These are phyloP conservation scores for Phrynocephalus vlangalii DNA, from an alignment of 2,797 vertebrate genomes.

Conservation along the genomic window DNA sequence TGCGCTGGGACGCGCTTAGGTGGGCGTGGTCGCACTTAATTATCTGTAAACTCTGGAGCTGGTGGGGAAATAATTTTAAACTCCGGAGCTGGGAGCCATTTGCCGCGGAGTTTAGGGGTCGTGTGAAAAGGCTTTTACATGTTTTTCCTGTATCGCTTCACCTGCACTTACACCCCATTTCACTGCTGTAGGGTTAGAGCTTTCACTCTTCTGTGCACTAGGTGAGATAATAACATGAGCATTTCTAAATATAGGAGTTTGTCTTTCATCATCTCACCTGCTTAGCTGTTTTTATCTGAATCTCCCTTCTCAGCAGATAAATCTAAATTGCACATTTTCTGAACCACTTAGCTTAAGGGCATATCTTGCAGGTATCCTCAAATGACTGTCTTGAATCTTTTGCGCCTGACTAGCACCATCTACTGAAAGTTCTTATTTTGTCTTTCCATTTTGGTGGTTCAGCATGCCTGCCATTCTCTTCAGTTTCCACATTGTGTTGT, in stretches of 20 bases:
- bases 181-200: accelerated
- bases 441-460: conserved; percentile 14
- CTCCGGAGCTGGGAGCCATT: too few relatives aligned
- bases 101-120: too few relatives aligned
- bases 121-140: conserved; percentile 17
- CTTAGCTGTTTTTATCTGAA: conserved; percentile 78
- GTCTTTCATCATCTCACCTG: conserved; percentile 76
- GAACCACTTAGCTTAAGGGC: conserved; percentile 74
- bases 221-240: conserved; percentile 51
- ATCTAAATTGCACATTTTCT: conserved; percentile 80
- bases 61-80: too few relatives aligned
- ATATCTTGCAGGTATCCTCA: conserved; percentile 72
- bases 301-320: conserved; percentile 75
- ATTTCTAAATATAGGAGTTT: conserved; percentile 65
- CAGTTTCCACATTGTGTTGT: conserved; percentile 36
- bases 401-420: conserved; percentile 79
- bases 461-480: conserved; percentile 18
- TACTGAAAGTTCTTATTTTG: conserved; percentile 70
- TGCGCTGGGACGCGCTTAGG: too few relatives aligned
- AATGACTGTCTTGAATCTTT: conserved; percentile 67
- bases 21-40: too few relatives aligned
- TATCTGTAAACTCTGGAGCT: too few relatives aligned
- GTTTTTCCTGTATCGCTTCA: conserved; percentile 16
- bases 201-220: conserved; percentile 32
- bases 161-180: neutral